Conservation (phyloP, 1,140 invertebrate species). For the silkworm (Bombyx mori) region ASM3026992v2 NC_085110.1:7519001-7519500, state of each 20-base stretch:
- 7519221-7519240: slow-evolving; percentile 52
- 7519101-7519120: background rate
- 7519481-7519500: too few species aligned
- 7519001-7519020: too few species aligned
- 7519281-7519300: slow-evolving; percentile 60
- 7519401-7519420: too few species aligned
- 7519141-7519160: background rate
- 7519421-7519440: too few species aligned
- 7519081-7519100: too few species aligned
- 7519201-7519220: background rate
- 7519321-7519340: slow-evolving; percentile 74
- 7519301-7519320: slow-evolving; percentile 63
- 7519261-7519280: slow-evolving; percentile 85
- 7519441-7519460: too few species aligned
- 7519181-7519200: too few species aligned
- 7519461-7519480: too few species aligned
- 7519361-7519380: background rate
- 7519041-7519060: too few species aligned
- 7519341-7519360: slow-evolving; percentile 75
- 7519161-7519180: too few species aligned
- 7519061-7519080: too few species aligned
- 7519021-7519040: too few species aligned
- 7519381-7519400: background rate
- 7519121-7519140: background rate
- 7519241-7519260: slow-evolving; percentile 84